Conservation (phyloP, 1,140 invertebrate species). For the Ceratitis capitata region DNA sequence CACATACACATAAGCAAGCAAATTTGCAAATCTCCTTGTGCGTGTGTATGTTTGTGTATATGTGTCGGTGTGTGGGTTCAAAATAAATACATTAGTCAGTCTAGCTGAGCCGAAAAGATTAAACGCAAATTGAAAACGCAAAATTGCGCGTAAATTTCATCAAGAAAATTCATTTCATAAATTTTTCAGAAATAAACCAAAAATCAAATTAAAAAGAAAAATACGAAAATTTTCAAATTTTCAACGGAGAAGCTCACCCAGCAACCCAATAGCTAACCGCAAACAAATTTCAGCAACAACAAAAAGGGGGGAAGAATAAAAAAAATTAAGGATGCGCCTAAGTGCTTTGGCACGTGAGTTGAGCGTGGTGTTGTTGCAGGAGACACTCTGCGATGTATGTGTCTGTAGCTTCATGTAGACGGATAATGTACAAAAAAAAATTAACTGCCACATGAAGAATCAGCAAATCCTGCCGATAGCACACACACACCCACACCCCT, state of each 20-base stretch:
- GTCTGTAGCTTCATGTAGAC: too few species aligned
- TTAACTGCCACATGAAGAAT: neutral
- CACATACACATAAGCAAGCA: neutral
- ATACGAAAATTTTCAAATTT: neutral
- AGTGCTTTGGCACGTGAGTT: neutral
- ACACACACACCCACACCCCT: neutral
- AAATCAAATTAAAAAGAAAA: neutral
- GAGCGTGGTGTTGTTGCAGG: neutral
- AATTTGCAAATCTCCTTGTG: too few species aligned
- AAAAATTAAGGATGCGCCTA: neutral
- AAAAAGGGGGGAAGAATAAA: neutral
- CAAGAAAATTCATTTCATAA: neutral
- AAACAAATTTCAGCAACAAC: neutral
- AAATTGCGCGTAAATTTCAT: neutral
- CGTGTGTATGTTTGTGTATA: too few species aligned
- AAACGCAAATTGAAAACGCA: slow-evolving; percentile 10
- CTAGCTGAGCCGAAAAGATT: slow-evolving; percentile 13
- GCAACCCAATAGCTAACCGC: neutral
- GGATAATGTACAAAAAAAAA: neutral
- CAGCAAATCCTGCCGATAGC: slow-evolving; percentile 3
- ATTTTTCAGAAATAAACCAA: neutral
- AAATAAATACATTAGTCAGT: slow-evolving; percentile 4
- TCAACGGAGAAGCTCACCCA: neutral
- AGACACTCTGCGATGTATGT: too few species aligned
- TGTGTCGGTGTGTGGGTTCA: neutral